Evolutionary conservation across 2,113 vertebrate genomes (phyloP).

Genomic region (Phaethon lepturus): DNA sequence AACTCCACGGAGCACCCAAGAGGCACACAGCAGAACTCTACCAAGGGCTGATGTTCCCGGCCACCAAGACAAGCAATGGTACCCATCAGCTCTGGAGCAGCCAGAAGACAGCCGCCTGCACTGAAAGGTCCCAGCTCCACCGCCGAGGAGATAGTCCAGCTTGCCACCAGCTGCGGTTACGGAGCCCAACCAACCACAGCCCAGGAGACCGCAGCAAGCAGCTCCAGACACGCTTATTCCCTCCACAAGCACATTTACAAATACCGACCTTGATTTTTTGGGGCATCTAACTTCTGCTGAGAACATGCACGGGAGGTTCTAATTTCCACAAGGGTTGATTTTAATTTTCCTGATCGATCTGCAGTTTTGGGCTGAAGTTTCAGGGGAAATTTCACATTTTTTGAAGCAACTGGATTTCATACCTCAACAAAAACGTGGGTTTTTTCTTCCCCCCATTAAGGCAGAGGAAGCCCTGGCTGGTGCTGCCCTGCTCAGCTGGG

Average conservation of each 20-base stretch:
- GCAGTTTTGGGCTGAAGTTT: not conserved
- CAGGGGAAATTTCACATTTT: not conserved
- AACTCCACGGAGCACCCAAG: not conserved
- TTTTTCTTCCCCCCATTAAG: not conserved
- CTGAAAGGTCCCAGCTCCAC: not conserved
- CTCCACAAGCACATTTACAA: not conserved
- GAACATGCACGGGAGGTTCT: not conserved
- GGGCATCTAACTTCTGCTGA: not conserved
- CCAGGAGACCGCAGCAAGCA: not conserved
- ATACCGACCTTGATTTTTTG: not conserved
- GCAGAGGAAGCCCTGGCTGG: not conserved
- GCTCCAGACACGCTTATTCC: fast-evolving
- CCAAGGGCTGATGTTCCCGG: not conserved
- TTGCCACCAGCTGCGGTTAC: not conserved
- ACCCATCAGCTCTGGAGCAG: not conserved
- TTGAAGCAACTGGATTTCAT: not conserved
- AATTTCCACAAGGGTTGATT: not conserved
- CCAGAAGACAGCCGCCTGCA: not conserved
- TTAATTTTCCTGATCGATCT: not conserved
- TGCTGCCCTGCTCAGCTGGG: not conserved
- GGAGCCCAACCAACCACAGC: not conserved
- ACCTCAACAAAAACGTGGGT: not conserved
- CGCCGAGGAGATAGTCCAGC: not conserved
- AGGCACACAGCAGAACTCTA: fast-evolving
- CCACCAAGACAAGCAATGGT: fast-evolving